These are phyloP conservation scores for Aptenodytes patagonicus DNA, from an alignment of 2,113 vertebrate species.

Conservation along the genomic window DNA sequence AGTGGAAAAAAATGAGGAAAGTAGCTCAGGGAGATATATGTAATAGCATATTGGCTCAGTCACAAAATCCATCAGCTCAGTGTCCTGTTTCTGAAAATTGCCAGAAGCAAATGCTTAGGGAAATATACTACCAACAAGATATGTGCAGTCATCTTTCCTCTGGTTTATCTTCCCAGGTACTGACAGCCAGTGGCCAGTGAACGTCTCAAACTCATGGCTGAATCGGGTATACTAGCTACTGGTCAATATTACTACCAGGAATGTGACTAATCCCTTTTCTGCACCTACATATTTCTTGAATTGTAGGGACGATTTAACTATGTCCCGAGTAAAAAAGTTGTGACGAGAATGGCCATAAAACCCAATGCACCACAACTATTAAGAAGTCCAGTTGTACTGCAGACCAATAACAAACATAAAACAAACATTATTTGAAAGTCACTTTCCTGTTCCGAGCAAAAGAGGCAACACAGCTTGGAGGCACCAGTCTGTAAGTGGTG, in stretches of 20 bases:
- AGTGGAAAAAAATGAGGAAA: background rate
- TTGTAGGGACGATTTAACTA: background rate
- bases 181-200: background rate
- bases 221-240: background rate
- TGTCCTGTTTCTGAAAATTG: background rate
- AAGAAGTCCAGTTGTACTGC: background rate
- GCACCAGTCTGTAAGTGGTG: background rate
- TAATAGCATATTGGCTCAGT: background rate
- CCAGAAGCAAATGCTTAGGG: slow-evolving; percentile 12
- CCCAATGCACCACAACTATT: background rate
- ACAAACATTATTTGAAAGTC: background rate
- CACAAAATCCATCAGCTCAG: slow-evolving; percentile 35
- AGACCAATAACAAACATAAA: background rate
- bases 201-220: fast-evolving
- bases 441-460: background rate
- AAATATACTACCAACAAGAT: background rate
- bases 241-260: background rate
- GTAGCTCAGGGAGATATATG: background rate
- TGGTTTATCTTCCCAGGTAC: background rate
- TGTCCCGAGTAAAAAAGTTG: background rate
- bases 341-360: background rate
- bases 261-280: background rate
- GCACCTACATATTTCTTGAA: background rate
- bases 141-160: background rate
- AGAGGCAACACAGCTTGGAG: background rate